phyloP scores from a whole-genome alignment of 2,113 vertebrate genomes.

The Ammodytes marinus region DNA sequence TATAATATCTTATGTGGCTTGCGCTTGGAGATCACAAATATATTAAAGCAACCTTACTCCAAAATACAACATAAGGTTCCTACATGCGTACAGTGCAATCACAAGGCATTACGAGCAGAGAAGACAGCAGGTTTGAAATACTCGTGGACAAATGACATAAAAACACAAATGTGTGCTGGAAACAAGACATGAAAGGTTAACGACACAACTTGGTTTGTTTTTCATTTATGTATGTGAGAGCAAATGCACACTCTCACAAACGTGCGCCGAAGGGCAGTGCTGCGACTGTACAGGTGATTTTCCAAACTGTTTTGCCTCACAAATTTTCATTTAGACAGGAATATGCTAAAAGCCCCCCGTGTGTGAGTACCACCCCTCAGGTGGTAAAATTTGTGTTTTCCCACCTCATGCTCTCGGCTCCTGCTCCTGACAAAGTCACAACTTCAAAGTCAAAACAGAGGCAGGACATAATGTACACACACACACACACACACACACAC shows the following conservation, averaged over 20 bases:
- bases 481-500: constrained; percentile 22
- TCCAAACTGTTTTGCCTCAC: constrained; percentile 72
- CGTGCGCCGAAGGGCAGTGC: constrained; percentile 48
- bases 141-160: not conserved
- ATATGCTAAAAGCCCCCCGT: constrained; percentile 69
- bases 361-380: constrained; percentile 53
- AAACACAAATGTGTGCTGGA: not conserved
- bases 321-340: constrained; percentile 75
- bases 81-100: not conserved
- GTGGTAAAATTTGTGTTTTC: constrained; percentile 64
- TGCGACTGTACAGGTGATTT: constrained; percentile 48
- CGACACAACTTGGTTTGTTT: not conserved
- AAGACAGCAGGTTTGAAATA: not conserved
- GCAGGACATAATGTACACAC: constrained; percentile 29
- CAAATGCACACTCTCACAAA: constrained; percentile 6
- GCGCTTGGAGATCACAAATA: too few species aligned
- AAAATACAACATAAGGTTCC: not conserved
- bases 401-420: constrained; percentile 65
- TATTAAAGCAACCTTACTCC: too few species aligned
- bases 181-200: constrained; percentile 26
- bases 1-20: too few species aligned
- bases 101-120: not conserved
- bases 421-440: constrained; percentile 72
- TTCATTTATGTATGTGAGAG: constrained; percentile 8
- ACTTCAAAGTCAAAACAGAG: constrained; percentile 78